These are phyloP conservation scores for Nannobrachium achirus DNA, from an alignment of 2,113 vertebrate species.

Conservation along the genomic window DNA sequence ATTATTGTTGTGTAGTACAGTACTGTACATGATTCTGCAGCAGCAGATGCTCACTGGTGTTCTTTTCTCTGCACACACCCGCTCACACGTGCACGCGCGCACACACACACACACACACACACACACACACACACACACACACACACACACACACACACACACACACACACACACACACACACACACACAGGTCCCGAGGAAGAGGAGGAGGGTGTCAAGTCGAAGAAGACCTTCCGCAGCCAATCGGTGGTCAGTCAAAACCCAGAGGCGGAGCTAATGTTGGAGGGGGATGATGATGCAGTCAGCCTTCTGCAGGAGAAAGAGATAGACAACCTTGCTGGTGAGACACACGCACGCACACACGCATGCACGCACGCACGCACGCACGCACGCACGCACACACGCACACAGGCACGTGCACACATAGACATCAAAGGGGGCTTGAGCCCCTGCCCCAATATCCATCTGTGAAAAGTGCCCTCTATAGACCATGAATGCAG, in stretches of 20 bases:
- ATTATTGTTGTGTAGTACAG: not conserved
- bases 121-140: not conserved
- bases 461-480: too few relatives aligned
- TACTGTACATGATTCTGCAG: not conserved
- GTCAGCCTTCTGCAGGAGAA: conserved; percentile 97
- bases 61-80: not conserved
- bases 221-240: conserved; percentile 93
- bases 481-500: too few relatives aligned
- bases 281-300: conserved; percentile 97
- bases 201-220: conserved; percentile 85
- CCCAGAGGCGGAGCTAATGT: conserved; percentile 94
- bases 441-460: too few relatives aligned
- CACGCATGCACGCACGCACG: conserved; percentile 1
- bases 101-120: not conserved
- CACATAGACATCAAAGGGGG: too few relatives aligned
- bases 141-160: not conserved
- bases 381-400: not conserved
- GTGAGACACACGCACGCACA: conserved; percentile 69
- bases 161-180: not conserved
- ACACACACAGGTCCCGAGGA: conserved; percentile 87
- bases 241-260: conserved; percentile 93
- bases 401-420: too few relatives aligned
- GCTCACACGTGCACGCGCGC: not conserved
- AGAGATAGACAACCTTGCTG: conserved; percentile 97
- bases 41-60: not conserved